A percentile compares a stretch with the other conserved stretches of the same genome.
These are phyloP conservation scores for Helicoverpa zea DNA, from an alignment of 1,140 invertebrate species.

Conservation along the genomic window DNA sequence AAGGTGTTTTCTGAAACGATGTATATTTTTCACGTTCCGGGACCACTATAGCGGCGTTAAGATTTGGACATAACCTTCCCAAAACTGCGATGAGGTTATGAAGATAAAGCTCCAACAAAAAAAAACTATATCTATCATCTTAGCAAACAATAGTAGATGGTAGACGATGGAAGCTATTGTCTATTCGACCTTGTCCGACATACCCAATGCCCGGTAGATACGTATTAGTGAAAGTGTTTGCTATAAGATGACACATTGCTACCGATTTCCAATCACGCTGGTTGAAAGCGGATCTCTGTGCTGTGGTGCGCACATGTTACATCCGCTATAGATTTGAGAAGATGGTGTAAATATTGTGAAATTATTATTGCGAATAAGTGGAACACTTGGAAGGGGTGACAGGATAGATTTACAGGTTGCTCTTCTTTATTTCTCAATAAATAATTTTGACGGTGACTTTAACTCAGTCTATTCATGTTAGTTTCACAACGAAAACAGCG, in stretches of 20 bases:
- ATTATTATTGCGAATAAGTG: too few relatives aligned
- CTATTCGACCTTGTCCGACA: conserved; percentile 54
- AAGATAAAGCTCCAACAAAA: neutral
- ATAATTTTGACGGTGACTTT: too few relatives aligned
- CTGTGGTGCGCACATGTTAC: neutral
- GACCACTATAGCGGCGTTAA: too few relatives aligned
- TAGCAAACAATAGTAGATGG: neutral
- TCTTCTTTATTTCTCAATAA: too few relatives aligned
- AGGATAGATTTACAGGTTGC: too few relatives aligned
- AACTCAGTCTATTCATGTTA: too few relatives aligned
- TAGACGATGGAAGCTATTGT: conserved; percentile 44
- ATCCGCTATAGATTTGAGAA: neutral
- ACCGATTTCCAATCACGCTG: conserved; percentile 1
- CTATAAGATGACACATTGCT: conserved; percentile 24
- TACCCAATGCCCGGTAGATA: neutral
- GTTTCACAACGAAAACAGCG: too few relatives aligned
- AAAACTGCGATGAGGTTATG: too few relatives aligned
- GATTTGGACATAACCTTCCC: too few relatives aligned
- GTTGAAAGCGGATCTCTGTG: neutral
- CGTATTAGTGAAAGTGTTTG: conserved; percentile 58
- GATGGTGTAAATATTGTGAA: neutral
- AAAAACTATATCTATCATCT: neutral
- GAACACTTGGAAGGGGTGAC: too few relatives aligned
- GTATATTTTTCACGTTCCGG: too few relatives aligned
- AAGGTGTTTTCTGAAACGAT: too few relatives aligned